Base-by-base conservation (phyloP, 2,888 invertebrate species). In the Rotaria sp. region DNA sequence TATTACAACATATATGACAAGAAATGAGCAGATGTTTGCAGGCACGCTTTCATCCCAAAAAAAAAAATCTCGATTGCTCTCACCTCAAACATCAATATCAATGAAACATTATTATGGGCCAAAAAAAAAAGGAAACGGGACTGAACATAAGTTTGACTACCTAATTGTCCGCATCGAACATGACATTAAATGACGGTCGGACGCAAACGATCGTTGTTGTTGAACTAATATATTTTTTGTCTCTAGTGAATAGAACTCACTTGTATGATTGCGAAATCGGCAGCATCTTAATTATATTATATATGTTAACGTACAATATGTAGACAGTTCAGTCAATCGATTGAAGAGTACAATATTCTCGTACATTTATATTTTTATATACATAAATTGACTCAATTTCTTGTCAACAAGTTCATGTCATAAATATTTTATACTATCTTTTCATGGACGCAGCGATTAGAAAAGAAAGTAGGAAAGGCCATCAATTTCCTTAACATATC, bases 91-190 rank as follows among this genome's bases (percentile, higher is more conserved):
- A 35, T 18, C 35, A 21, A 59, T 59, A 59, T 59, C n/a, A 59
- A 59, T 35, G 67, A 15, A 4, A 67, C 18, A 35, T 67, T 67
- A 30, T 67, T 67, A 30, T 21, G 21, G 8, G n/a, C n/a, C n/a
- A 35, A 0, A 35, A 67, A 5, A 67, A 38, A 35, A 18, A 30
- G 18, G 15, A 21, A 15, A 8, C 7, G 11, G 18, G 4, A 15
- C 30, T 35, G 35, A 67, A 67, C 67, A 67, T 67, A 21, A 35
- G 35, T 38, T 67, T 18, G 67, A 67, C 67, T 67, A 67, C 67
- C 67, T 67, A 67, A 67, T 67, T 67, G 67, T 67, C 67, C 35
- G 67, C 67, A 67, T 67, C 67, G 67, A 67, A 67, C 21, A 67
- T 67, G 30, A 67, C 67, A 67, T 67, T 67, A 35, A 67, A 67